Percentiles rank a stretch among this genome's conserved stretches.
These are phyloP conservation scores for Sturnus vulgaris DNA, from an alignment of 2,113 vertebrate genomes.

Conservation along the genomic window DNA sequence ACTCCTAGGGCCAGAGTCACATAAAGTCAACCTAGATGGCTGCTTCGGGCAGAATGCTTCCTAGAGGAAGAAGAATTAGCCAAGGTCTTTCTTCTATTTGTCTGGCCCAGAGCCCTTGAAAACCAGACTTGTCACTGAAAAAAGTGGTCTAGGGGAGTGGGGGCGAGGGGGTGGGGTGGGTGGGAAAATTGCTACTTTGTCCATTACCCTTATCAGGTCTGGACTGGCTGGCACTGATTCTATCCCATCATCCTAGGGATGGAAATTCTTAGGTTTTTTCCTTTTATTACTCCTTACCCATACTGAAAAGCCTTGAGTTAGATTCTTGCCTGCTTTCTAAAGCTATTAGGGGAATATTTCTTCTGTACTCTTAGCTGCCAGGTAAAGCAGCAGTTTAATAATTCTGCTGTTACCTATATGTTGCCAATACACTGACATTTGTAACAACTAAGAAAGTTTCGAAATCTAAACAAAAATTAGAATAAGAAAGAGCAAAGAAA, in stretches of 20 bases:
- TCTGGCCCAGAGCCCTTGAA: neutral
- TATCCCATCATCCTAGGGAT: neutral
- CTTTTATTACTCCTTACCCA: neutral
- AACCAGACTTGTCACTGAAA: neutral
- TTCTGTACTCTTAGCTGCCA: neutral
- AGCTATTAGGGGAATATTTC: neutral
- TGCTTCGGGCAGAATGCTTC: neutral
- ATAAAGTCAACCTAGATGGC: neutral
- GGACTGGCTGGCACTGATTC: neutral
- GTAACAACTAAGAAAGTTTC: neutral
- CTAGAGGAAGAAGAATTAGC: neutral
- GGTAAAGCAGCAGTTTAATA: neutral
- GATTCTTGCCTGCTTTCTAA: neutral
- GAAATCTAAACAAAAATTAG: slow-evolving; percentile 6
- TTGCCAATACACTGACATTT: neutral
- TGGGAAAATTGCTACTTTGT: neutral
- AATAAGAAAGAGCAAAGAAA: neutral
- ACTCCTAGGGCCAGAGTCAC: neutral
- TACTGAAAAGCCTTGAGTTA: neutral
- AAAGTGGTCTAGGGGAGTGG: neutral
- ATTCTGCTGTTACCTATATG: neutral
- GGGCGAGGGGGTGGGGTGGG: neutral
- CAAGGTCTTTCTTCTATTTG: neutral
- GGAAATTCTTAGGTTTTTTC: neutral
- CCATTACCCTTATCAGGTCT: neutral